Base-by-base conservation (phyloP, 1,140 invertebrate species). In the Drosophila ananassae region DNA sequence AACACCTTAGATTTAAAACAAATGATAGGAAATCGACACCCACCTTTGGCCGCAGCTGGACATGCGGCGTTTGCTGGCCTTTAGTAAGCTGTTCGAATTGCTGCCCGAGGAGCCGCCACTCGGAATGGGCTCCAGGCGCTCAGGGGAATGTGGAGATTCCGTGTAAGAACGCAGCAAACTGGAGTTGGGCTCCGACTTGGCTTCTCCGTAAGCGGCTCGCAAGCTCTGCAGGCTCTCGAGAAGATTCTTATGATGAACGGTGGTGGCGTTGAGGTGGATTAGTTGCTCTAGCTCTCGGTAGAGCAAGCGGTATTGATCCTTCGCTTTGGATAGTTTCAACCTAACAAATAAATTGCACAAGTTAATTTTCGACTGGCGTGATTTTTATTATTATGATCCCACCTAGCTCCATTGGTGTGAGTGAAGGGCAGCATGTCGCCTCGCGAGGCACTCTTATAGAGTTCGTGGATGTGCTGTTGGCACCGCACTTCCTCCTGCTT, bases 241-340 rank as follows among this genome's bases (percentile, higher is more conserved):
- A 10, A 99, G 94, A 77, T 95, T 94, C 51, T 94, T 94, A 90
- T 99, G 98, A 62, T 94, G 79, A 44, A 94, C 63, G 71, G 95
- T 94, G 13, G 67, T 80, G 6, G 66, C 94, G 85, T 98, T 96
- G 6, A 95, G 94, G 59, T 95, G 95, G 0, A 99, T 91, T 58
- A 98, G 94, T 9, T 94, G 95, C 92, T 99, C 98, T 28, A 99
- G 91, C 90, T 99, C 98, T 41, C 94, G 94, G 96, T 98, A 99
- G 85, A 99, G 94, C 47, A 96, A 93, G 57, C 96, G 94, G 92
- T 98, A 99, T 79, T 98, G 97, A 80, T 99, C 98, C 44, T 95
- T 95, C 30, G 93, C 93, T 17, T 94, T 94, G 81, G 60, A 57
- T 2, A n/a, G 34, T 94, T 95, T 5, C 44, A 71, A 46, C 61